Evolutionary conservation across 2,888 invertebrate species (phyloP), one percentile per base, ranked within the genome.

Genomic region (Tortricodes alternella): DNA sequence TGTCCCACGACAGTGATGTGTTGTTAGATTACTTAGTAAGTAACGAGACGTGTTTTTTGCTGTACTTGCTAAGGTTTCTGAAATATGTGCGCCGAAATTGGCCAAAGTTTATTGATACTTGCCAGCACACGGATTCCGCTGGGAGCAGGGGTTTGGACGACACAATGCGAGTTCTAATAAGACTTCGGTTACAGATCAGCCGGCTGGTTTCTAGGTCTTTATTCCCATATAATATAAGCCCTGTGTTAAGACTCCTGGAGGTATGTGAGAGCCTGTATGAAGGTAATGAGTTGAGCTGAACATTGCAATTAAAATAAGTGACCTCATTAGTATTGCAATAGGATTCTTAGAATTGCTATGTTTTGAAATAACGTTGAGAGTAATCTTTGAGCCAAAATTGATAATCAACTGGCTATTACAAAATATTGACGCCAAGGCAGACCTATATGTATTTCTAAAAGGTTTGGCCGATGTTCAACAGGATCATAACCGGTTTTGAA

Each of bases 151-250:
- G 93, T 43, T 85, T 96, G 41, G 96, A 96, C 70, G 94, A 95
- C 73, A 96, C 96, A 0, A 97, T 97, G 96, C 92, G 94, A 59
- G 95, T 97, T 46, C 84, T 97, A 24, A 96, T 95, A 71, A 91
- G 95, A 50, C 89, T 97, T 56, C 92, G 96, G 64, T 89, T 95
- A 67, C 95, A 96, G 72, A 96, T 97, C 63, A 95, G 95, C 66
- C 92, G 96, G 72, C 86, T 97, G 65, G 97, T 97, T 5, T 94
- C 96, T 0, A 95, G 95, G 72, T 94, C 96, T 65, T 83, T 97
- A 46, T 97, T 97, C 81, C 97, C 97, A 0, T 97, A 97, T 80
- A 97, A 97, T 80, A 97, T 97, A 72, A 96, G 95, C 70, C 97
- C 97, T 35, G 95, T 97, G 56, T 89, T 97, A 66, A 93, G 95